A percentile compares a stretch with the other conserved stretches of the same genome.
These are phyloP conservation scores for Nothocercus nigrocapillus DNA, from an alignment of 2,113 vertebrate species.

Conservation along the genomic window DNA sequence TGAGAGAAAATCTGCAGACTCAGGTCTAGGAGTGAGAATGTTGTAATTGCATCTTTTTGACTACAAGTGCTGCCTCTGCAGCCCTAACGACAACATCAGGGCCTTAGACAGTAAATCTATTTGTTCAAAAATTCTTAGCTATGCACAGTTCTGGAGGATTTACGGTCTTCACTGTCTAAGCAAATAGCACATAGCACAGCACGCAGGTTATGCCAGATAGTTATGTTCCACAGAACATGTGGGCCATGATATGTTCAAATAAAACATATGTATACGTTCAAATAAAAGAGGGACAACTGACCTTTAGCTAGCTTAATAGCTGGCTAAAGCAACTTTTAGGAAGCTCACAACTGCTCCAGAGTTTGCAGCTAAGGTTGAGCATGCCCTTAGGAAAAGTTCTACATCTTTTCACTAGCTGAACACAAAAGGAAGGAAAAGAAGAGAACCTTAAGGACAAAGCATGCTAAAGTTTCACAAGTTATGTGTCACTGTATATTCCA, in stretches of 20 bases:
- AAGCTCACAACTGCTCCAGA: neutral
- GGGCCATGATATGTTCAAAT: neutral
- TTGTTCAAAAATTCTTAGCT: neutral
- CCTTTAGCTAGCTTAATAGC: neutral
- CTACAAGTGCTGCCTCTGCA: neutral
- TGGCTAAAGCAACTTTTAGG: neutral
- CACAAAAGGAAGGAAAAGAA: neutral
- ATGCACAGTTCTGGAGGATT: neutral
- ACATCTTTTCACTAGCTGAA: neutral
- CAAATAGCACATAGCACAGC: neutral
- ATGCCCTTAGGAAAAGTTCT: neutral
- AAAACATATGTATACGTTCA: neutral
- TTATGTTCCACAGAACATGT: neutral
- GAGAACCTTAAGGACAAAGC: neutral
- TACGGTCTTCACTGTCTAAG: neutral
- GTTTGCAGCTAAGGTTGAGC: neutral
- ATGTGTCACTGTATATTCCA: neutral
- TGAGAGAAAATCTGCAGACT: neutral
- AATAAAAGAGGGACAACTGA: neutral
- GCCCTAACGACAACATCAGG: neutral
- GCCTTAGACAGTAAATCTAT: neutral
- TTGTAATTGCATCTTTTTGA: neutral
- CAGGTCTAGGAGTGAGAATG: neutral
- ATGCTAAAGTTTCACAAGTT: neutral
- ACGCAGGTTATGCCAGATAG: neutral